Evolutionary conservation across 2,797 vertebrate genomes (phyloP).

Genomic region (Todus mexicanus): DNA sequence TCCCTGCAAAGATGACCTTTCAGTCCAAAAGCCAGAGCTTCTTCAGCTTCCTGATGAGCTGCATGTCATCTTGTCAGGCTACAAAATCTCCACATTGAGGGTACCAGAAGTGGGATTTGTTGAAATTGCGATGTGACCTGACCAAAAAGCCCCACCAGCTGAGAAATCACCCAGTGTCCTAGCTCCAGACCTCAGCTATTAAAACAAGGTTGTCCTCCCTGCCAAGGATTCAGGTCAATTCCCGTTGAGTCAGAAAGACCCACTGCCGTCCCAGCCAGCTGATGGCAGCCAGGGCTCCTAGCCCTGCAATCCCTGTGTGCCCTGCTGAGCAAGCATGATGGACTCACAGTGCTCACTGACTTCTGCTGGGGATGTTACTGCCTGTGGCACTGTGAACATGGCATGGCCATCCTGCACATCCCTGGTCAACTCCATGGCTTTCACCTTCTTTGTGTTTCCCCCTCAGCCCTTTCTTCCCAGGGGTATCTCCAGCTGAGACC

Average conservation of each 20-base stretch:
- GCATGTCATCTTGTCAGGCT: not conserved
- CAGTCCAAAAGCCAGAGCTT: not conserved
- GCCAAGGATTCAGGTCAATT: not conserved
- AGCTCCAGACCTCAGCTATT: not conserved
- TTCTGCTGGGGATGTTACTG: not conserved
- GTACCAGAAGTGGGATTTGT: not conserved
- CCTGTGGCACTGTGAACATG: fast-evolving
- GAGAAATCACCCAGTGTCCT: not conserved
- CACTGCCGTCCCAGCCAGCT: not conserved
- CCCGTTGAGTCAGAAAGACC: not conserved
- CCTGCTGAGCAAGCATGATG: not conserved
- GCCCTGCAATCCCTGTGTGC: fast-evolving
- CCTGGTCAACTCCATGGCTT: not conserved
- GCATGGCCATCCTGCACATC: not conserved
- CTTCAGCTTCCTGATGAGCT: not conserved
- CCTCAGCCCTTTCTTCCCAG: not conserved
- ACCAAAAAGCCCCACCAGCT: not conserved
- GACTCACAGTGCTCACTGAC: not conserved
- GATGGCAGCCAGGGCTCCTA: not conserved
- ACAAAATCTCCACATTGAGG: not conserved
- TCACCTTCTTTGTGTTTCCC: not conserved
- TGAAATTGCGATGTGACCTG: not conserved
- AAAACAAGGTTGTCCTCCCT: not conserved
- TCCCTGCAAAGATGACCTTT: not conserved
- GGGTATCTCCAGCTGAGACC: not conserved